phyloP scores from a whole-genome alignment of 2,888 invertebrate genomes.

The Adineta ricciae region DNA sequence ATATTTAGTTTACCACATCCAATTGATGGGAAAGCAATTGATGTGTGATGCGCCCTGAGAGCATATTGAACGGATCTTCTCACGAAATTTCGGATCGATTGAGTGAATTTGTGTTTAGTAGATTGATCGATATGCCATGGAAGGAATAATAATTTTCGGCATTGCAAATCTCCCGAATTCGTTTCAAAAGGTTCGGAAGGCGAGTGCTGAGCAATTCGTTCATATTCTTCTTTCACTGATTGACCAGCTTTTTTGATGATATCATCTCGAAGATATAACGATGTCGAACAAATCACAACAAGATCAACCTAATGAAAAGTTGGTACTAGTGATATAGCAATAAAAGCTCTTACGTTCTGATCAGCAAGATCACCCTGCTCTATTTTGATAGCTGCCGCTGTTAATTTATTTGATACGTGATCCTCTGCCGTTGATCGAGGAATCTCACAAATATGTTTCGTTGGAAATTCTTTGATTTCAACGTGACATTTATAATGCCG shows the following conservation, averaged over 20 bases:
- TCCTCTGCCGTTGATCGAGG: background rate
- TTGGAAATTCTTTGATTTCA: background rate
- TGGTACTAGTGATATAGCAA: background rate
- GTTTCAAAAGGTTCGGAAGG: background rate
- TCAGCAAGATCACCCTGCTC: background rate
- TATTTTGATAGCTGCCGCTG: background rate
- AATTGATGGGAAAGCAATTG: background rate
- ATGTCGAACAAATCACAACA: background rate
- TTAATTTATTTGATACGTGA: background rate
- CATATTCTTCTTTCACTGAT: background rate
- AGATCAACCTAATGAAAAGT: background rate
- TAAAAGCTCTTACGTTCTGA: background rate
- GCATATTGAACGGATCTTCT: background rate
- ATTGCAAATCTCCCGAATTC: background rate
- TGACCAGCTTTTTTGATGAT: background rate
- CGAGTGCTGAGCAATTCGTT: background rate
- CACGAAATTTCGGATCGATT: background rate
- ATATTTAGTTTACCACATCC: background rate
- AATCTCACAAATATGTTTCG: background rate
- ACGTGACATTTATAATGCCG: background rate
- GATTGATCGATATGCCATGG: background rate
- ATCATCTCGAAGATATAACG: background rate
- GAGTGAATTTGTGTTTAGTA: background rate
- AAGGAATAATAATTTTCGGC: background rate
- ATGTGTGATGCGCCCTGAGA: background rate